Conservation (phyloP, 2,888 invertebrate genomes). For the Thumatha senex region DNA sequence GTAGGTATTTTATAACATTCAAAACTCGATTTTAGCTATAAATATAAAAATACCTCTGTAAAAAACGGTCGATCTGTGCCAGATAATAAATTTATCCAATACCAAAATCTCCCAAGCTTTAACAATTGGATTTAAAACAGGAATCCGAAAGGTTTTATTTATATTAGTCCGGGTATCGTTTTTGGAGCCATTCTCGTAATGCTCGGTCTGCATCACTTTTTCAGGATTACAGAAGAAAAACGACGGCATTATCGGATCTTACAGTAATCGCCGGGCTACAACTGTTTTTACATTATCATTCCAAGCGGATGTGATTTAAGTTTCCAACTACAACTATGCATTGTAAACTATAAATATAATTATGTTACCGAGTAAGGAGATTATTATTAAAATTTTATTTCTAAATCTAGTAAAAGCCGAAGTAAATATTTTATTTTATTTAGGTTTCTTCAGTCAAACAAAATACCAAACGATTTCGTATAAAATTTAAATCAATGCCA, state of each 20-base stretch:
- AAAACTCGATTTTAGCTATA: not conserved
- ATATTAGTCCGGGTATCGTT: conserved; percentile 59
- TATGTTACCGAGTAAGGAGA: no score
- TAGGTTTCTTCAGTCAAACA: no score
- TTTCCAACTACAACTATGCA: conserved; percentile 15
- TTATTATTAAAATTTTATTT: no score
- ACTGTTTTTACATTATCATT: conserved; percentile 71
- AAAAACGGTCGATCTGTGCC: conserved; percentile 2
- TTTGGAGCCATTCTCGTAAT: conserved; percentile 58
- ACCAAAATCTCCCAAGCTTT: conserved; percentile 37
- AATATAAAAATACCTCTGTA: not conserved
- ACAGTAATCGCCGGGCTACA: conserved; percentile 64
- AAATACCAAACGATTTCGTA: no score
- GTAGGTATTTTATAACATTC: not conserved
- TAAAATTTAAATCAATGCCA: no score
- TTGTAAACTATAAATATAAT: no score
- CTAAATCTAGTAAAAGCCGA: no score
- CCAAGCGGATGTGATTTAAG: conserved; percentile 28
- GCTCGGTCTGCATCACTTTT: conserved; percentile 66
- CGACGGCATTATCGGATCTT: conserved; percentile 76
- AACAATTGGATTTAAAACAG: conserved; percentile 57
- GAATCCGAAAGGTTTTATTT: conserved; percentile 60
- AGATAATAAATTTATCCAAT: conserved; percentile 36
- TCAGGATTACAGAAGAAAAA: conserved; percentile 78
- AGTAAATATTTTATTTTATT: no score